A percentile compares a stretch with the other conserved stretches of the same genome.
These are phyloP conservation scores for Tetraodon nigroviridis DNA, from an alignment of 2,113 vertebrate species.

Conservation along the genomic window DNA sequence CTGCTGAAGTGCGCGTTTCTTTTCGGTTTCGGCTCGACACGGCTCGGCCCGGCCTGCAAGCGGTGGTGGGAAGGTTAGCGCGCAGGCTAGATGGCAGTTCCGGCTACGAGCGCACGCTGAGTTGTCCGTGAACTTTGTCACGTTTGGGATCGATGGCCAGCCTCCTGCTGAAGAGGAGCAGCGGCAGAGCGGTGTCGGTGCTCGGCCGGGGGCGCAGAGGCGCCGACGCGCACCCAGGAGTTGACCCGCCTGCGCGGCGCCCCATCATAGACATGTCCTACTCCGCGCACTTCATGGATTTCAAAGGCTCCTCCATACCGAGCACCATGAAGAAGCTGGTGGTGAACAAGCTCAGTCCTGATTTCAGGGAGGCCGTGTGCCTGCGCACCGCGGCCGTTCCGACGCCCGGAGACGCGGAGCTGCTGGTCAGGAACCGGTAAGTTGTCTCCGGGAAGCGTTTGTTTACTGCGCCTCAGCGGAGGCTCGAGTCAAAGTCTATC, in stretches of 20 bases:
- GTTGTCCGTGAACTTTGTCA: constrained; percentile 71
- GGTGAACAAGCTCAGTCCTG: constrained; percentile 81
- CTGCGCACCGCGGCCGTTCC: constrained; percentile 78
- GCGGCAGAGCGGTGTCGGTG: constrained; percentile 15
- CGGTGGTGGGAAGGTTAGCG: constrained; percentile 2
- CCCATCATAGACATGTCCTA: constrained; percentile 89
- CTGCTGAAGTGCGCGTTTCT: background rate
- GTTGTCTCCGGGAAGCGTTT: too few relatives aligned
- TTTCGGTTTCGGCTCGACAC: background rate
- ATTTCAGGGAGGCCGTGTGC: constrained; percentile 84
- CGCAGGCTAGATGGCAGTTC: constrained; percentile 46
- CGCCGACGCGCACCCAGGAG: constrained; percentile 52
- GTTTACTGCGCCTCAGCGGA: background rate
- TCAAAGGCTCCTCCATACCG: constrained; percentile 85
- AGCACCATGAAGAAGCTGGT: constrained; percentile 86
- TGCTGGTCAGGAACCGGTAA: constrained; percentile 93
- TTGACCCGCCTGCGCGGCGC: constrained; percentile 58
- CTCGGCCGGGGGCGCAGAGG: constrained; percentile 35
- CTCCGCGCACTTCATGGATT: constrained; percentile 91
- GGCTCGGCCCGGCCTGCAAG: constrained; percentile 10
- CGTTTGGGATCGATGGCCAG: constrained; percentile 58
- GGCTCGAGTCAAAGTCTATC: background rate
- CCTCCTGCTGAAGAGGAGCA: constrained; percentile 18
- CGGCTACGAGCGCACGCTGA: constrained; percentile 20
- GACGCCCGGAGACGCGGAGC: constrained; percentile 84